Evolutionary conservation across 2,888 invertebrate species (phyloP).

Genomic region (Ptychoptera contaminata): DNA sequence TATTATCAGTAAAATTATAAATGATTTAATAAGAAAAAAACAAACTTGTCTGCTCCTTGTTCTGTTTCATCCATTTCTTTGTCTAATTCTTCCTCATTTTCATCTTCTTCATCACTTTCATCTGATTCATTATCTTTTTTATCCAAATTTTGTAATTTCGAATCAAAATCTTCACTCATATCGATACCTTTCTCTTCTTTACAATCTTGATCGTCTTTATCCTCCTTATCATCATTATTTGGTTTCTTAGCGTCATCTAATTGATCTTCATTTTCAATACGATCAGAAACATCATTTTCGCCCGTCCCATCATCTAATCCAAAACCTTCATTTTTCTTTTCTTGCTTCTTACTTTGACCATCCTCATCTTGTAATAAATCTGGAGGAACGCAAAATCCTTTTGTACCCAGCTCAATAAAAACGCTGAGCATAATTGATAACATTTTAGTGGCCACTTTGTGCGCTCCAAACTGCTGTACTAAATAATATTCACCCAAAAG

Average conservation of each 20-base stretch:
- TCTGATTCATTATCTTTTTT: conserved; percentile 40
- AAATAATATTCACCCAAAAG: conserved; percentile 64
- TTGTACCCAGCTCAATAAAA: conserved; percentile 66
- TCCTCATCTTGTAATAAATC: conserved; percentile 64
- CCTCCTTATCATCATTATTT: conserved; percentile 46
- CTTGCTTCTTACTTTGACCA: conserved; percentile 35
- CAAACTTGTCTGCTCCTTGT: conserved; percentile 61
- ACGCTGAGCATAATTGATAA: conserved; percentile 65
- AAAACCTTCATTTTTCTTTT: conserved; percentile 52
- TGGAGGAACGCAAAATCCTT: conserved; percentile 87
- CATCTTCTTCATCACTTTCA: conserved; percentile 42
- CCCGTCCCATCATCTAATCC: conserved; percentile 88
- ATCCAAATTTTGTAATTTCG: conserved; percentile 52
- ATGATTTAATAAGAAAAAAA: conserved; percentile 11
- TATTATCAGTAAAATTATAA: background rate
- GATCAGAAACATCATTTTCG: conserved; percentile 85
- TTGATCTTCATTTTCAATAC: conserved; percentile 68
- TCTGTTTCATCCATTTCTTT: conserved; percentile 95
- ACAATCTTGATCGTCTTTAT: conserved; percentile 55
- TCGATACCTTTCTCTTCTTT: conserved; percentile 86
- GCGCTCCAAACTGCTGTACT: conserved; percentile 59
- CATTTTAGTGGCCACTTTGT: conserved; percentile 69
- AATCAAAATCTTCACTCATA: conserved; percentile 93
- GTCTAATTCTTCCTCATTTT: conserved; percentile 58
- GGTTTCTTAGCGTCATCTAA: conserved; percentile 72